These are phyloP conservation scores for Siphlonurus alternatus DNA, from an alignment of 2,888 invertebrate genomes.

Conservation along the genomic window DNA sequence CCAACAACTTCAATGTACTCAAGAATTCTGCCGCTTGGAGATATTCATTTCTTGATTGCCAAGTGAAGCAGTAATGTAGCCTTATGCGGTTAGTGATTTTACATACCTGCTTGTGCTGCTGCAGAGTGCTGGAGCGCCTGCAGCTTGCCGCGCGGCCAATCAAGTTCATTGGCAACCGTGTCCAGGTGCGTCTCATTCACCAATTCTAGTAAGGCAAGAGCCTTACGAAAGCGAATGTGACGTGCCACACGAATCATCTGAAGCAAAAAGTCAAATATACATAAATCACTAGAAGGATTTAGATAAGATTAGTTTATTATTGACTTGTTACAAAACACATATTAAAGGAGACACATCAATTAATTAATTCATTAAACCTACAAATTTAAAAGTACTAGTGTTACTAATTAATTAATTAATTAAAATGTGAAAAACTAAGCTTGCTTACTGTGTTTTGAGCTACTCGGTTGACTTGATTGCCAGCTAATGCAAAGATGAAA, in stretches of 20 bases:
- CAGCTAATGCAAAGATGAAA: constrained; percentile 43
- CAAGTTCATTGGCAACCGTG: constrained; percentile 67
- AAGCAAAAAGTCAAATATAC: constrained; percentile 5
- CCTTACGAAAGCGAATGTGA: constrained; percentile 60
- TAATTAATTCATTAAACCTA: too few relatives aligned
- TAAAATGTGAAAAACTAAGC: background rate
- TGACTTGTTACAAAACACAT: too few relatives aligned
- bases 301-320: too few relatives aligned
- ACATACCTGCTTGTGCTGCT: constrained; percentile 76
- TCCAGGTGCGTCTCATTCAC: constrained; percentile 76
- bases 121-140: constrained; percentile 90
- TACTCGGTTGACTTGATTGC: constrained; percentile 27
- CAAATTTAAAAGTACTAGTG: too few relatives aligned
- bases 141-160: constrained; percentile 72
- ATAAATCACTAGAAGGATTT: too few relatives aligned
- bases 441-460: constrained; percentile 36
- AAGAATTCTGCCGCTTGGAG: too few relatives aligned
- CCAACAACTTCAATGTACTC: too few relatives aligned
- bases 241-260: constrained; percentile 17
- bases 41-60: too few relatives aligned
- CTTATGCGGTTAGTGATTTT: too few relatives aligned
- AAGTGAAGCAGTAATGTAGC: too few relatives aligned
- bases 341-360: too few relatives aligned
- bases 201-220: constrained; percentile 81
- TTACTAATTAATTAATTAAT: background rate